Conservation (phyloP, 1,140 invertebrate species). For the Drosophila ercepeae region DNA sequence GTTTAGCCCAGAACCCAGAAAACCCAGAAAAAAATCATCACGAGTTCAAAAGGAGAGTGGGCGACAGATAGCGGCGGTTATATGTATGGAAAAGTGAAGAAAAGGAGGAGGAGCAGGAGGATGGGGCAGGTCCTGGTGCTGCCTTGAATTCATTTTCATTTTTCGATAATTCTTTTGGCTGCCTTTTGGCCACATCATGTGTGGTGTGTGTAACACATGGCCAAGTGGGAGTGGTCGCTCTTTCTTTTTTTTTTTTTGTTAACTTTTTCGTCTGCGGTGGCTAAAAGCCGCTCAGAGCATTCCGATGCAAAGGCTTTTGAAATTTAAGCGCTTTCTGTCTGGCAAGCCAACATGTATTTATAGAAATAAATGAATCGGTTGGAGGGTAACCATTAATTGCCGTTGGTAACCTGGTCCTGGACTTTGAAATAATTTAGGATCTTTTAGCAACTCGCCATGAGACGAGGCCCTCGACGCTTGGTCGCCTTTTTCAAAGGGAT, state of each 20-base stretch:
- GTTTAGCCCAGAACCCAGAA: conserved; percentile 14
- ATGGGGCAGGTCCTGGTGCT: conserved; percentile 16
- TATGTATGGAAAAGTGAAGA: not conserved
- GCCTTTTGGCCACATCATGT: conserved; percentile 20
- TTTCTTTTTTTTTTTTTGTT: conserved; percentile 4
- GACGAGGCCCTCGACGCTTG: conserved; percentile 41
- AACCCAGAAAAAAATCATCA: not conserved
- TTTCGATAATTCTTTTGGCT: conserved; percentile 74
- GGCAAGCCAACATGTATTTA: not conserved
- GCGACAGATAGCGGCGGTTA: not conserved
- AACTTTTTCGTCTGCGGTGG: conserved; percentile 34
- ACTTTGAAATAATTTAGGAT: conserved; percentile 47
- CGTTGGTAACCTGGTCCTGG: conserved; percentile 8
- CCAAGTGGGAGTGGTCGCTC: conserved; percentile 41
- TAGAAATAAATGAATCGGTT: conserved; percentile 17
- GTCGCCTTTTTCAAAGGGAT: conserved; percentile 45
- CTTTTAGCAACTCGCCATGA: conserved; percentile 24
- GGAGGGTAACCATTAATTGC: conserved; percentile 32
- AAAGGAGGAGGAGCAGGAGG: not conserved
- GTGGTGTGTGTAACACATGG: conserved; percentile 37
- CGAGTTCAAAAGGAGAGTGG: conserved; percentile 11
- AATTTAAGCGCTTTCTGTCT: conserved; percentile 50
- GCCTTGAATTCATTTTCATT: conserved; percentile 80
- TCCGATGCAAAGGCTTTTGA: conserved; percentile 63
- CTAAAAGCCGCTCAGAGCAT: conserved; percentile 30